Conservation (phyloP, 2,113 vertebrate species). For the Canis aureus region DNA sequence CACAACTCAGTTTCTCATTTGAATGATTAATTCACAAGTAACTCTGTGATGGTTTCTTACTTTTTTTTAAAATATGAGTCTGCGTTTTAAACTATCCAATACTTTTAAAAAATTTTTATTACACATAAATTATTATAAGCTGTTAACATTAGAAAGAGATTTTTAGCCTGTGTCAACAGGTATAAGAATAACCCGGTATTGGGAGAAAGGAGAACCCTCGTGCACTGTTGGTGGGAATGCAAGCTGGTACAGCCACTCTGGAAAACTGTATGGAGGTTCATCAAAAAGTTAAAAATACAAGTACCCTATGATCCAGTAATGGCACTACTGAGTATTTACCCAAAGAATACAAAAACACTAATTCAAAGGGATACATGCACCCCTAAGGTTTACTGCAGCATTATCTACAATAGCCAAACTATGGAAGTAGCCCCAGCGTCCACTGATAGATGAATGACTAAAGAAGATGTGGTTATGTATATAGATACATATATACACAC, state of each 20-base stretch:
- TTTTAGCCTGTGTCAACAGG: neutral
- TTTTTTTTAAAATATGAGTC: neutral
- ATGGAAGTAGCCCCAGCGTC: neutral
- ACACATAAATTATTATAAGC: neutral
- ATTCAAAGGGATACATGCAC: neutral
- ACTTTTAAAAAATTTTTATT: neutral
- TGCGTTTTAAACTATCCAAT: neutral
- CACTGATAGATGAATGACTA: neutral
- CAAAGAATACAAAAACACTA: neutral
- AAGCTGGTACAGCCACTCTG: neutral
- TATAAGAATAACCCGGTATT: neutral
- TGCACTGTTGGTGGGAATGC: neutral
- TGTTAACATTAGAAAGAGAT: neutral
- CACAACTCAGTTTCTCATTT: neutral
- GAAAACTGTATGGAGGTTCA: neutral
- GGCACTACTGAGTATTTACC: neutral
- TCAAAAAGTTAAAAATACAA: neutral
- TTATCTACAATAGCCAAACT: neutral
- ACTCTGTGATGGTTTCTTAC: neutral
- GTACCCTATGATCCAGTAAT: neutral
- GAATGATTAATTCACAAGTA: conserved; percentile 41
- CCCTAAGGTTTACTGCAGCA: neutral
- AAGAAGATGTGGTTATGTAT: neutral
- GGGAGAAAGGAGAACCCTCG: neutral
- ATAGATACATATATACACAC: neutral